phyloP scores from a whole-genome alignment of 2,113 vertebrate genomes.

The Cathartes aura region DNA sequence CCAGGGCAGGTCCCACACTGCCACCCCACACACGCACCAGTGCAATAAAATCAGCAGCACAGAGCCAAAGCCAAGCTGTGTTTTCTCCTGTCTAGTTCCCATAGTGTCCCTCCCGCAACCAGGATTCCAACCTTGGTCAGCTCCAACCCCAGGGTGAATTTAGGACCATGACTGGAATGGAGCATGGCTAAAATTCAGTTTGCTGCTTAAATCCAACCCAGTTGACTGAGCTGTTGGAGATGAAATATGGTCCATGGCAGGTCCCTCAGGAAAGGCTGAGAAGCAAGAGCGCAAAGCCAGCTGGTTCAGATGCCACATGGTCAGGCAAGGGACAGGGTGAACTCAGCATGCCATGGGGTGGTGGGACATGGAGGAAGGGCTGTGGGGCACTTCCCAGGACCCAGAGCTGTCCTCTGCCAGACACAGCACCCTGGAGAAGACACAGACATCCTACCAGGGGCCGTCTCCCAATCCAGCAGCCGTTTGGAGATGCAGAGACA shows the following conservation, averaged over 20 bases:
- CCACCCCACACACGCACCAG: not conserved
- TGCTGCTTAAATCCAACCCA: not conserved
- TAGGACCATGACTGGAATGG: not conserved
- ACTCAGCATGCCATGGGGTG: not conserved
- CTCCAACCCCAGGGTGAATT: not conserved
- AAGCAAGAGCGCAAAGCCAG: not conserved
- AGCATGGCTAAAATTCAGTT: not conserved
- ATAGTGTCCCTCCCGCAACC: not conserved
- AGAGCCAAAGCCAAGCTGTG: not conserved
- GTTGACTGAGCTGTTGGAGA: not conserved
- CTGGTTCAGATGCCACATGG: rapidly evolving
- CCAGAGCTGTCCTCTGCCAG: not conserved
- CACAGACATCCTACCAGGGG: not conserved
- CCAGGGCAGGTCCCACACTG: not conserved
- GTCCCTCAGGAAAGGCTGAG: not conserved
- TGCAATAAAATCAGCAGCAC: not conserved
- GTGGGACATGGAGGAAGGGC: not conserved
- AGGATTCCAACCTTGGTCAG: not conserved
- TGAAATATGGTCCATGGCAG: not conserved
- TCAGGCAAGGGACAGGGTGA: not conserved
- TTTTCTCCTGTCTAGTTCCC: not conserved
- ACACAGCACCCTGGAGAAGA: not conserved
- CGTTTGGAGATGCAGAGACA: not conserved
- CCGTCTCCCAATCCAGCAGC: rapidly evolving
- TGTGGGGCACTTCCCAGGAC: not conserved